phyloP scores from a whole-genome alignment of 1,140 invertebrate species.

The Triops longicaudatus region DNA sequence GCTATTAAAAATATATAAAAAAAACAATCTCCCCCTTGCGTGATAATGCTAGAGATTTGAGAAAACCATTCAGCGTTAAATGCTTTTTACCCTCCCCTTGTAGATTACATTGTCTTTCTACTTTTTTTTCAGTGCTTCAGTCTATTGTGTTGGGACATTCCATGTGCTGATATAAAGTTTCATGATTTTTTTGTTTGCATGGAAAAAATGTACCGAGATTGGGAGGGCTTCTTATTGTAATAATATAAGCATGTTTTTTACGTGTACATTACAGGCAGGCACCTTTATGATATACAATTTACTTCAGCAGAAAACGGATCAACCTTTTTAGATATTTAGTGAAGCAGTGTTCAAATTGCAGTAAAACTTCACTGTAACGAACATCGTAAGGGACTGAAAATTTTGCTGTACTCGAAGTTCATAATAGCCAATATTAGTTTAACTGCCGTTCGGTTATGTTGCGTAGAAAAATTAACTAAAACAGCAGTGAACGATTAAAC shows the following conservation, averaged over 20 bases:
- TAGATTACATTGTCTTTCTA: neutral
- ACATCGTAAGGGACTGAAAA: too few species aligned
- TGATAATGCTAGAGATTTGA: neutral
- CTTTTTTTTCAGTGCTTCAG: neutral
- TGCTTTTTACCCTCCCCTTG: neutral
- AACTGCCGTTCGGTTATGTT: too few species aligned
- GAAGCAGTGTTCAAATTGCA: too few species aligned
- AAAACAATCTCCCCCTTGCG: neutral
- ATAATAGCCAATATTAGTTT: too few species aligned
- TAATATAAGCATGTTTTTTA: neutral
- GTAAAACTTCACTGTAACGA: too few species aligned
- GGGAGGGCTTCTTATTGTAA: neutral
- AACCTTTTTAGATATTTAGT: neutral
- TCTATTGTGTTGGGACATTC: neutral
- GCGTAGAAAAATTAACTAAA: too few species aligned
- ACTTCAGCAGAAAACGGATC: neutral
- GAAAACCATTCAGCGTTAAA: neutral
- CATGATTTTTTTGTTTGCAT: neutral
- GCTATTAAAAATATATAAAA: neutral
- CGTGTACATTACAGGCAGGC: constrained; percentile 14
- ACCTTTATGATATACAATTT: constrained; percentile 16
- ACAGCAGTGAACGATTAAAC: too few species aligned
- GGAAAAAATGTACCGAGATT: neutral
- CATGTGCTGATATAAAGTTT: neutral
- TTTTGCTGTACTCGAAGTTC: too few species aligned